Evolutionary conservation across 2,797 vertebrate species (phyloP).

Genomic region (Enteromius argenteus): DNA sequence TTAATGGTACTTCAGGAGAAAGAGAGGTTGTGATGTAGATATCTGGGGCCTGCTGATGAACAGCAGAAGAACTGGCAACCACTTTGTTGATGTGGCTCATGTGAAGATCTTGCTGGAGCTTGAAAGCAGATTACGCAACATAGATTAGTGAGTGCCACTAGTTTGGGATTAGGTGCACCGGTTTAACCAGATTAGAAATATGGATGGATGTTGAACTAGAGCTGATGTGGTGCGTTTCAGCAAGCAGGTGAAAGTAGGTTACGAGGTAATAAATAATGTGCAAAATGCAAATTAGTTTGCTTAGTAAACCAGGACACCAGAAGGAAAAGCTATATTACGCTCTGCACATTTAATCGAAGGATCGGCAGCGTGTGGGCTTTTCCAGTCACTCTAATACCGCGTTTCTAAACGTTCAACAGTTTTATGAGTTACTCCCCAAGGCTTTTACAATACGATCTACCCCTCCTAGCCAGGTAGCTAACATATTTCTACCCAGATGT

Average conservation of each 20-base stretch:
- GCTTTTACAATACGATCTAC: conserved; percentile 6
- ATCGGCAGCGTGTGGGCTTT: neutral
- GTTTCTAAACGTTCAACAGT: neutral
- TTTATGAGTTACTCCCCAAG: conserved; percentile 5
- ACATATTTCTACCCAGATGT: conserved; percentile 44
- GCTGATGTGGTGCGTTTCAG: neutral
- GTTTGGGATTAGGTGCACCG: conserved; percentile 37
- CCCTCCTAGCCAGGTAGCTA: conserved; percentile 23
- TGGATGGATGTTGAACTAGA: neutral
- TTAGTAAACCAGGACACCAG: conserved; percentile 9
- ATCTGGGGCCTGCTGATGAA: neutral
- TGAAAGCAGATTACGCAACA: conserved; percentile 21
- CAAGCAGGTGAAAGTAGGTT: conserved; percentile 12
- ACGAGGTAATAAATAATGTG: conserved; percentile 36
- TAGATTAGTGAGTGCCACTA: conserved; percentile 50
- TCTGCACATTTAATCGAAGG: conserved; percentile 1
- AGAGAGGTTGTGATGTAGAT: conserved; percentile 15
- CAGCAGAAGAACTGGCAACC: neutral
- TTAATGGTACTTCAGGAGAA: conserved; percentile 60
- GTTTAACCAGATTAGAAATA: conserved; percentile 36
- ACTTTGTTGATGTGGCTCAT: conserved; percentile 4
- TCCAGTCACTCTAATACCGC: neutral
- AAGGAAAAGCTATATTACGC: neutral
- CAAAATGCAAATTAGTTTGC: conserved; percentile 25
- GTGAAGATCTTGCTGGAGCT: conserved; percentile 17